Conservation (phyloP, 2,797 vertebrate species). For the Tachyglossus aculeatus region DNA sequence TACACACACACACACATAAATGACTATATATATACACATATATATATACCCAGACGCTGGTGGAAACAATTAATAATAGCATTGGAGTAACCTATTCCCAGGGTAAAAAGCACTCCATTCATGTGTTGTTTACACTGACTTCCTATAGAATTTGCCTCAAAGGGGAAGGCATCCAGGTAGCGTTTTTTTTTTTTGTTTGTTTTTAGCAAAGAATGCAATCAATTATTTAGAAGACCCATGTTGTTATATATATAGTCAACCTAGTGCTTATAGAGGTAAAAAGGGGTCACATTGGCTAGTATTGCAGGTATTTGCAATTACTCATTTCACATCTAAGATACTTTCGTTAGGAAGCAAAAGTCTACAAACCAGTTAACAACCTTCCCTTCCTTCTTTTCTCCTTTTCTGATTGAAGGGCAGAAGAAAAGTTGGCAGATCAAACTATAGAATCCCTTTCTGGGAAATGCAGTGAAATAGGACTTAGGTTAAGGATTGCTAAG, state of each 20-base stretch:
- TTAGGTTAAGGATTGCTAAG: slow-evolving; percentile 33
- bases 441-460: slow-evolving; percentile 36
- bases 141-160: slow-evolving; percentile 11
- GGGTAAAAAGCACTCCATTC: slow-evolving; percentile 2
- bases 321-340: not conserved
- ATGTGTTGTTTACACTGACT: not conserved
- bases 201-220: no score
- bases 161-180: slow-evolving; percentile 2
- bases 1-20: no score
- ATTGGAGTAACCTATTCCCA: slow-evolving; percentile 1
- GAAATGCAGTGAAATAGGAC: not conserved
- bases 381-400: slow-evolving; percentile 37
- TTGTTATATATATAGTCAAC: no score
- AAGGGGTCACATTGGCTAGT: not conserved
- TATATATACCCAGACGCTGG: slow-evolving; percentile 28
- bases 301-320: not conserved
- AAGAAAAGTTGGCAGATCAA: slow-evolving; percentile 45
- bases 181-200: no score
- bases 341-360: slow-evolving; percentile 10
- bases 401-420: slow-evolving; percentile 34
- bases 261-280: no score
- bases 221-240: no score
- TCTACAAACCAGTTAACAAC: slow-evolving; percentile 32
- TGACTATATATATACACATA: no score
- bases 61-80: slow-evolving; percentile 40